Base-by-base conservation (phyloP, 2,797 vertebrate species). In the Eulemur rubriventer region DNA sequence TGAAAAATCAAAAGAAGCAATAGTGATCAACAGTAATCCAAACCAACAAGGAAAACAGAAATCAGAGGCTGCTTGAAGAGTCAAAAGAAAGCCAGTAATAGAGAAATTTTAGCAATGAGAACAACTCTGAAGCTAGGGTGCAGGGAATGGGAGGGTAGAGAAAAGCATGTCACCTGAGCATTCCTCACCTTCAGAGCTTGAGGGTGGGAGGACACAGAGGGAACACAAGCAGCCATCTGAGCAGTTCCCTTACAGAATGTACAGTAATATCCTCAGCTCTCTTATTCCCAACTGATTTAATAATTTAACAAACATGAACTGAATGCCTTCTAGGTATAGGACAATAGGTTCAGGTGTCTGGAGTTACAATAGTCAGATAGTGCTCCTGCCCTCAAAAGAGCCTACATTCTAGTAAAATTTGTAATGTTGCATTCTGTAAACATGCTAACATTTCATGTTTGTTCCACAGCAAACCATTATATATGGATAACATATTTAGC, bases 61-160 rank as follows among this genome's bases (percentile, higher is more conserved):
- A 78, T 38, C 48, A 90, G 50, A 79, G 73, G 52, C 33, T 61
- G 16, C 41, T 26, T 82, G 79, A 78, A 86, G 76, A 73, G 24
- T 63, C 65, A n/a, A 90, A 50, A 89, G 33, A 75, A 92, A 82
- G 26, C 76, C 55, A 90, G 43, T 73, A 91, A 87, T 26, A 87
- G 41, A 72, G 55, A 91, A 97, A 92, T 33, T 69, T 61, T 52
- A 95, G 65, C 82, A 92, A 89, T n/a, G 22, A 93, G 50, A 89
- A 87, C 41, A 92, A 84, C 26, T 72, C 50, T 48, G 46, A 89
- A 67, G 50, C 26, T 67, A 43, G 73, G 22, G n/a, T 55, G n/a
- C 16, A 94, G 14, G 28, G 46, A 3, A 5, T 52, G 43, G n/a
- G 1, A 87, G 55, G n/a, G 14, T 41, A 1, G 61, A 82, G 78